Percentiles rank a stretch among this genome's conserved stretches.
phyloP scores from a whole-genome alignment of 1,140 invertebrate species.

The Achroia grisella region DNA sequence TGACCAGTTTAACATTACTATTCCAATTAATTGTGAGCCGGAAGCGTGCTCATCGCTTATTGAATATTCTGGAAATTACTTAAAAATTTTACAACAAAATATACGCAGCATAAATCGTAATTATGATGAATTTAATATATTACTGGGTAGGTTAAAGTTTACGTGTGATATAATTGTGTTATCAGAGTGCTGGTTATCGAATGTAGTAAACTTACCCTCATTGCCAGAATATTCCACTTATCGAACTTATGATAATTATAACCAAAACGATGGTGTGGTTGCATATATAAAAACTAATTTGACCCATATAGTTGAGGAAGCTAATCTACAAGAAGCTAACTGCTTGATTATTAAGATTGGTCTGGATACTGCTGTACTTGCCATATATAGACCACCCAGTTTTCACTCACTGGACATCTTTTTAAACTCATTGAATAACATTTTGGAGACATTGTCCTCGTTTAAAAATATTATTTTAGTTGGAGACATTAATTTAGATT shows the following conservation, averaged over 20 bases:
- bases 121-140: not conserved
- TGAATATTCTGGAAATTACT: not conserved
- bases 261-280: not conserved
- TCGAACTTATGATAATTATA: not conserved
- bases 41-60: not conserved
- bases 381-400: too few species aligned
- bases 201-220: not conserved
- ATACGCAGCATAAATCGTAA: not conserved
- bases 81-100: constrained; percentile 2
- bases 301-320: not conserved
- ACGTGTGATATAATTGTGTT: not conserved
- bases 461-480: too few species aligned
- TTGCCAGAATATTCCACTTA: not conserved
- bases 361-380: too few species aligned
- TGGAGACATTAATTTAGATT: too few species aligned
- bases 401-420: too few species aligned
- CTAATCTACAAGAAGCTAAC: not conserved
- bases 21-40: not conserved
- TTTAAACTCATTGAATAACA: too few species aligned
- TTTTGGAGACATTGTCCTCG: too few species aligned
- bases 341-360: too few species aligned
- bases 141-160: not conserved
- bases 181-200: not conserved
- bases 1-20: not conserved
- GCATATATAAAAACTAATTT: not conserved